A percentile compares a stretch with the other conserved stretches of the same genome.
These are phyloP conservation scores for Amphilophus citrinellus DNA, from an alignment of 2,113 vertebrate genomes.

Conservation along the genomic window DNA sequence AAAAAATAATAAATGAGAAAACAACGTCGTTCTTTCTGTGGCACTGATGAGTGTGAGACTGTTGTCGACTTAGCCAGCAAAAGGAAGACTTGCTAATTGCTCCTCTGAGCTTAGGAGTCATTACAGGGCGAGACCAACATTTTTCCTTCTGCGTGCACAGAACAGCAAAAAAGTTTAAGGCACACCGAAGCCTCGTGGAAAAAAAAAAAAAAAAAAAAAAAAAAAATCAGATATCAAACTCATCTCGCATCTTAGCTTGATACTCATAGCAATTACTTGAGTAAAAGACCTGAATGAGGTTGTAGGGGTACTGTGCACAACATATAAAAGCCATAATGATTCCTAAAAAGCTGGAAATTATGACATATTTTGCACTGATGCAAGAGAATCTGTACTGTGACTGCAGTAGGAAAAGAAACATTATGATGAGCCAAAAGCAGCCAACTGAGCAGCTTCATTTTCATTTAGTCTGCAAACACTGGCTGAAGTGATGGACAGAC, in stretches of 20 bases:
- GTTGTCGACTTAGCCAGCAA: conserved; percentile 45
- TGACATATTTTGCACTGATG: not conserved
- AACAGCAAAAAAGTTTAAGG: not conserved
- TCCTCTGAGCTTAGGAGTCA: conserved; percentile 47
- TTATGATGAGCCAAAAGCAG: not conserved
- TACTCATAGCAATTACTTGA: not conserved
- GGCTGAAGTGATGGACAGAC: conserved; percentile 17
- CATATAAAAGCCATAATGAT: accelerated
- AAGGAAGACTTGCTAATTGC: conserved; percentile 52
- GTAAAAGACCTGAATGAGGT: not conserved
- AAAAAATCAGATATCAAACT: conserved; percentile 6
- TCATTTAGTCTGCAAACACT: conserved; percentile 13
- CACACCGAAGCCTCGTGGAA: not conserved
- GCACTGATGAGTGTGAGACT: conserved; percentile 26
- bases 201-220: no score
- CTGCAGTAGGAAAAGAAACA: not conserved
- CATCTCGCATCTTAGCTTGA: not conserved
- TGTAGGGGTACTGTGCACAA: not conserved
- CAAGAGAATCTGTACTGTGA: not conserved
- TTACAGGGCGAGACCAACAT: conserved; percentile 8
- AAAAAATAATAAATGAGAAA: conserved; percentile 42
- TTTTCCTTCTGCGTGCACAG: conserved; percentile 12
- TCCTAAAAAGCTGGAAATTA: not conserved
- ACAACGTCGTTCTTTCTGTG: conserved; percentile 45
- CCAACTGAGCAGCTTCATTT: conserved; percentile 8